Evolutionary conservation across 2,113 vertebrate species (phyloP), one percentile per base, ranked within the genome.

Genomic region (Sisor rabdophorus): DNA sequence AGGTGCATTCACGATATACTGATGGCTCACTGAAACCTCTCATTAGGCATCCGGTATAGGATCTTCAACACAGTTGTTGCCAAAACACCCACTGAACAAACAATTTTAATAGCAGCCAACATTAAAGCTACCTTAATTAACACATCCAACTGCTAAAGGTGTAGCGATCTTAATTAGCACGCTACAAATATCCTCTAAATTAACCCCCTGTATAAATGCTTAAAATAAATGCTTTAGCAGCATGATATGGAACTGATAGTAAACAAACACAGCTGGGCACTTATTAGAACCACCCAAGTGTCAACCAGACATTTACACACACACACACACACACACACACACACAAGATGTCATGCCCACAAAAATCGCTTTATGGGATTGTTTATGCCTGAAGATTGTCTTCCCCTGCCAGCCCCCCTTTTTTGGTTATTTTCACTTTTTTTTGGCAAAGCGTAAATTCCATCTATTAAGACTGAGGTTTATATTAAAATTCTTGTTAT

Each of bases 191-290:
- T 82, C 80, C 78, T 73, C 71, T 36, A 54, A 52, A 30, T 76
- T 76, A 68, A 56, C 50, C 52, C 54, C 22, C 17, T 13, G 63
- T 48, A 28, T 22, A 40, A 36, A 76, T 69, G 65, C 70, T 24
- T 70, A 40, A 44, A 85, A n/a, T n/a, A 86, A 86, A 86, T 32
- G 47, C 88, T 85, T 85, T 84, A 85, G 65, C 83, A 83, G 81
- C 87, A 76, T 77, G 32, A 78, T 63, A 87, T 88, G 84, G 75
- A 81, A 73, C 80, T 88, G 89, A 91, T 88, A 89, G 83, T 80
- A 7, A 44, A 86, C 82, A 89, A 90, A 92, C 87, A 91, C 90
- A 90, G 89, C 88, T 90, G 88, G 79, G 71, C 19, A 71, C 60
- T 55, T 30, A 55, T 55, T 36, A 56, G 53, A 55, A 71, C 53